Evolutionary conservation across 2,888 invertebrate species (phyloP), one percentile per base, ranked within the genome.

Genomic region (Cataglyphis altisquamis): DNA sequence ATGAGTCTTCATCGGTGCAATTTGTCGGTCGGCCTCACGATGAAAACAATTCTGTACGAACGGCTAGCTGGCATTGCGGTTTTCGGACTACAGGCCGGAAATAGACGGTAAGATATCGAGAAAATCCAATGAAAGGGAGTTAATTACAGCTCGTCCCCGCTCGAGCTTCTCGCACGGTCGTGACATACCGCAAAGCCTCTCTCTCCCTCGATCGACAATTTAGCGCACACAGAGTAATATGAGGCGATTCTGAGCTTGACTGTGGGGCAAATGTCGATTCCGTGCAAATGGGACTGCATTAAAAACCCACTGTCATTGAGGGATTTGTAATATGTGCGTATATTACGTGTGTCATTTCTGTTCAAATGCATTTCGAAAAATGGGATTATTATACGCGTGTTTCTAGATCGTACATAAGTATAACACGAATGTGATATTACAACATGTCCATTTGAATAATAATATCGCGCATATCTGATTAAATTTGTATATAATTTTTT

Each of bases 91-190:
- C 92, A 90, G 90, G 87, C 90, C 90, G 91, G 91, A 92, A 93
- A 90, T 87, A 87, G 86, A 88, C 80, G 86, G 73, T 86, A 89
- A 90, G 90, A 89, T 89, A 87, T 90, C 88, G 87, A 87, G 89
- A 89, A 89, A 92, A 92, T 89, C 87, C 87, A 88, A 89, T 92
- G 91, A 93, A 91, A 93, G 90, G 89, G 88, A 89, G 90, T 92
- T 92, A 92, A 93, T 93, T 92, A 92, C 89, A 86, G 85, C 86
- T 55, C 74, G 87, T 87, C 73, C 90, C 84, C 86, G 90, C 84
- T 89, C 85, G 84, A 85, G 85, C 83, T 84, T 83, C 82, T 82
- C 84, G 78, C 67, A 70, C 73, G 81, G 73, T 41, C 68, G 63
- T 80, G 78, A 80, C 78, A 80, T 36, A 80, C 78, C 78, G 78